A percentile compares a stretch with the other conserved stretches of the same genome.
phyloP scores from a whole-genome alignment of 2,888 invertebrate genomes.

The Leptopilina syphax region DNA sequence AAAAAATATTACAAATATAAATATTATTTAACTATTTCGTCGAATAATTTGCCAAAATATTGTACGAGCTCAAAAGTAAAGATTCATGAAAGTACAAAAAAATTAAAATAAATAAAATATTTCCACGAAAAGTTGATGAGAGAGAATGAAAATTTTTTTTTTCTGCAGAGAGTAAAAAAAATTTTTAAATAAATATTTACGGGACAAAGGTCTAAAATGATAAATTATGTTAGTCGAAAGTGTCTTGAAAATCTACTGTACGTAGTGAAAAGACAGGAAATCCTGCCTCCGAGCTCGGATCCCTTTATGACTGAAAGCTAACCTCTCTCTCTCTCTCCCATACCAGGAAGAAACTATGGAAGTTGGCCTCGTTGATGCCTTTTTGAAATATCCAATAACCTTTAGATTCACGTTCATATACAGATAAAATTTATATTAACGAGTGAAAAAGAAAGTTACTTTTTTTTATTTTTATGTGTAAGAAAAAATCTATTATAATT shows the following conservation, averaged over 20 bases:
- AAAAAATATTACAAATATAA: too few species aligned
- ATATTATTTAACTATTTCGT: too few species aligned
- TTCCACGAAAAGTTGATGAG: not conserved
- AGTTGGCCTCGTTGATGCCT: not conserved
- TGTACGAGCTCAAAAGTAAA: too few species aligned
- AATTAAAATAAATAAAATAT: too few species aligned
- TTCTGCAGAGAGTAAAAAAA: not conserved
- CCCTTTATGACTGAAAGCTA: not conserved
- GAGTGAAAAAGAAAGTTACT: too few species aligned
- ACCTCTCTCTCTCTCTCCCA: too few species aligned
- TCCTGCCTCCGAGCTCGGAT: conserved; percentile 25
- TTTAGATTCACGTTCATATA: too few species aligned
- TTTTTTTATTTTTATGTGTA: too few species aligned
- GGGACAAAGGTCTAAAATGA: not conserved
- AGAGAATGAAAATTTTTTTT: not conserved
- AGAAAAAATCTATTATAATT: too few species aligned
- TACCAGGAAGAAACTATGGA: not conserved
- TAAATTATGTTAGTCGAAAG: conserved; percentile 8
- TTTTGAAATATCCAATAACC: not conserved
- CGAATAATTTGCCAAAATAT: too few species aligned
- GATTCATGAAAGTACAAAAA: too few species aligned
- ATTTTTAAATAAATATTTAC: not conserved
- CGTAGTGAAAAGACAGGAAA: conserved; percentile 12
- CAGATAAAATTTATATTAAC: too few species aligned
- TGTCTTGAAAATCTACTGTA: conserved; percentile 8